Base-by-base conservation (phyloP, 2,888 invertebrate species). In the Blera fallax region DNA sequence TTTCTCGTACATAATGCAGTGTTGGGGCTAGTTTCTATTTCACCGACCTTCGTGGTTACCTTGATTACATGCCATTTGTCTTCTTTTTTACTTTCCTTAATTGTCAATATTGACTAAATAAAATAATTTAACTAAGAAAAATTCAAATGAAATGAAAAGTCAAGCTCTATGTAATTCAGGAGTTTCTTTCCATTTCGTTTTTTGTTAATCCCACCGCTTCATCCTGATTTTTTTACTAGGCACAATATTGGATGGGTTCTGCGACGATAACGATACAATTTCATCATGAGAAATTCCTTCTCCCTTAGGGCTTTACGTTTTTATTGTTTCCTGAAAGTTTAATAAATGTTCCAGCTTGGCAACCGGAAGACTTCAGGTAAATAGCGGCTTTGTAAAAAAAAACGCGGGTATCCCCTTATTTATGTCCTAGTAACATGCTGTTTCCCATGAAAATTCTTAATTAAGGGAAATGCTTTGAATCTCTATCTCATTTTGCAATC, bases 381-480 rank as follows among this genome's bases (percentile, higher is more conserved):
- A 84, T 64, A 58, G 58, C 52, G 72, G 65, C 45, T 69, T 54
- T 58, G 62, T 34, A 67, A 56, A 14, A 45, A 58, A 74, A 50
- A 74, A 56, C 60, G 58, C 69, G 69, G 65, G 40, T 56, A 69
- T 56, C 24, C 27, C 29, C 84, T 56, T 56, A 62, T 45, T 54
- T 64, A 29, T 74, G 69, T 74, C 78, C 60, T 40, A 74, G 79
- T 64, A 74, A 69, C 83, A 74, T 79, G 79, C 73, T 79, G 84
- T 69, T 79, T 67, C 37, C 79, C 69, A 60, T 69, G 52, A 73
- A 83, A 84, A 74, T 74, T 72, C 84, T 79, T 84, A 84, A 84
- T 84, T 84, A 84, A 64, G 69, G 77, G 50, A 77, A 77, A 69
- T 60, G 60, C 67, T 76, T 76, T 65, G 76, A 83, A 78, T 73